Base-by-base conservation (phyloP, 2,113 vertebrate species). In the Dasyornis broadbenti region DNA sequence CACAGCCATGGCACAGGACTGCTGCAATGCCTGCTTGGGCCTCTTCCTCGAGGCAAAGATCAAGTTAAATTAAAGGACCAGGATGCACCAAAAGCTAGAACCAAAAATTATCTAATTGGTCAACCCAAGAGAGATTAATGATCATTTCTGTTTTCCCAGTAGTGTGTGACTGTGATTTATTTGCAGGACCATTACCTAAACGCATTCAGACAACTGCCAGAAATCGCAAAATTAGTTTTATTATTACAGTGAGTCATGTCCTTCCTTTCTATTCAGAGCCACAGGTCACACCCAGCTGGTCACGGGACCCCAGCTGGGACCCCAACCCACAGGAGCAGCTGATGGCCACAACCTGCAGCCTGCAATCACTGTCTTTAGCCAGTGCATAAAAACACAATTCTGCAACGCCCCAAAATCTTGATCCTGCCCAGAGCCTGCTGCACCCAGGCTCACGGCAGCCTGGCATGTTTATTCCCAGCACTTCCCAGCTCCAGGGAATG, bases 131-230 rank as follows among this genome's bases (percentile, higher is more conserved):
- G 22, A 47, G 31, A 37, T 3, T 6, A 30, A 15, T 10, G 17
- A 56, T 2, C 4, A 7, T 8, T 64, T 53, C 15, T 49, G 61
- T 15, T 37, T 15, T 24, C 37, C 10, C 3, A 54, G 47, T 42
- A 61, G 11, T 5, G 31, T 12, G 30, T 31, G 37, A 6, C 13
- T 56, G 4, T 11, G 31, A 59, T n/a, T 14, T 54, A 59, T n/a
- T 14, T 54, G 33, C 37, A 70, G 54, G 56, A n/a, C 33, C n/a
- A 10, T 10, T 14, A 17, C 7, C 26, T 64, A 33, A 49, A 28
- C 59, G 40, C 2, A 69, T 87, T 91, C 94, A 94, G 85, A 68
- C 90, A 92, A 71, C 86, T 84, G 72, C 60, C 69, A 33, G 6
- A 49, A 71, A 47, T 1, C 28, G 57, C 57, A 31, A 17, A 35